Percentiles rank a stretch among this genome's conserved stretches.
Evolutionary conservation across 2,113 vertebrate species (phyloP).

Genomic region (Jacana jacana): DNA sequence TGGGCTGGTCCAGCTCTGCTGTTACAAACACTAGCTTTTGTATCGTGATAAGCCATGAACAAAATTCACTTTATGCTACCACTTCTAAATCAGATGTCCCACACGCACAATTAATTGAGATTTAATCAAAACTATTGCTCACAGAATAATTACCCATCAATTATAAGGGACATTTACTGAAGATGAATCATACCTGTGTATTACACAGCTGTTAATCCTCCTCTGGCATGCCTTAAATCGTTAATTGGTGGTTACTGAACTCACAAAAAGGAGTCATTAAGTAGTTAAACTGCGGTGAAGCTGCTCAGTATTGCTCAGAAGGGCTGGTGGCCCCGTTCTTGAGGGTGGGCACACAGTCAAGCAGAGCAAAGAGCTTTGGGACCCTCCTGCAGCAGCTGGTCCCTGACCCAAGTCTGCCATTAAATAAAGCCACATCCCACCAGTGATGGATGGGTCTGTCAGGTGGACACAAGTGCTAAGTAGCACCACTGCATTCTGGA

Average conservation of each 20-base stretch:
- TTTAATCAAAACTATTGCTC: background rate
- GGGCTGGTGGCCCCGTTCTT: background rate
- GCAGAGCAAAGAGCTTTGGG: background rate
- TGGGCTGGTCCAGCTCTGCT: background rate
- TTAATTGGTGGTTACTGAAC: background rate
- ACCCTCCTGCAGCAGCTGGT: background rate
- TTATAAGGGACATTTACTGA: background rate
- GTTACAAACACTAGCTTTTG: background rate
- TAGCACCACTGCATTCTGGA: background rate
- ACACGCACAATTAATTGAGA: background rate
- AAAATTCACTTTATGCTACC: background rate
- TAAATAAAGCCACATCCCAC: background rate
- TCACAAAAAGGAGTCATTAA: background rate
- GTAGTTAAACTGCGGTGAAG: background rate
- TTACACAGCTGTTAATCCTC: background rate
- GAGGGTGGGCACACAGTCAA: background rate
- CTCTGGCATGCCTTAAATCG: background rate
- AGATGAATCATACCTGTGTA: background rate
- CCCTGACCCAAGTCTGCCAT: background rate
- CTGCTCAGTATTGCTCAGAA: background rate
- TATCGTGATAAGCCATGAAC: background rate
- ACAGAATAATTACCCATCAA: background rate
- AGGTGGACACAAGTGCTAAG: background rate
- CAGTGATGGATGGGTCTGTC: background rate
- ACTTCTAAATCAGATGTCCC: background rate